A percentile compares a stretch with the other conserved stretches of the same genome.
Evolutionary conservation across 2,888 invertebrate species (phyloP).

Genomic region (Drosophila sordidula): DNA sequence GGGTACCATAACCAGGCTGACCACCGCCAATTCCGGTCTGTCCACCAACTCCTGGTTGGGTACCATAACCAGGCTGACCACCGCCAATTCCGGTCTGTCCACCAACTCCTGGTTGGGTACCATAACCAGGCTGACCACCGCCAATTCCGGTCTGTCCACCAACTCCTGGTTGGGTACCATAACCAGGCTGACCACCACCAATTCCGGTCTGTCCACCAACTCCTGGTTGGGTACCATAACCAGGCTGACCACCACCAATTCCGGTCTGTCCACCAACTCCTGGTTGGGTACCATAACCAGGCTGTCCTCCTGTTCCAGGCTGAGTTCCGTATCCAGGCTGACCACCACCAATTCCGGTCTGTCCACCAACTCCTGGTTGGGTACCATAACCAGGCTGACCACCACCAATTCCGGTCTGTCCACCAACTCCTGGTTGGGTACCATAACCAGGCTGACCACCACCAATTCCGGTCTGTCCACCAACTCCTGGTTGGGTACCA

Average conservation of each 20-base stretch:
- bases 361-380: constrained; percentile 6
- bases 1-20: constrained; percentile 15
- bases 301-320: not conserved
- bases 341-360: constrained; percentile 11
- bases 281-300: constrained; percentile 23
- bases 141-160: constrained; percentile 23
- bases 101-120: too few species aligned
- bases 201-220: constrained; percentile 25
- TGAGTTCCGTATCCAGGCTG: constrained; percentile 16
- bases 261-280: constrained; percentile 22
- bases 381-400: not conserved
- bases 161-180: constrained; percentile 26
- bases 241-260: constrained; percentile 28
- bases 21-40: constrained; percentile 12
- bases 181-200: constrained; percentile 5
- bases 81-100: not conserved
- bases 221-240: constrained; percentile 28
- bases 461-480: constrained; percentile 11
- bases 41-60: constrained; percentile 15
- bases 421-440: too few species aligned
- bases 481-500: not conserved
- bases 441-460: constrained; percentile 10
- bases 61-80: constrained; percentile 10
- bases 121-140: too few species aligned
- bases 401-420: too few species aligned